These are phyloP conservation scores for Cryptocephalus primarius DNA, from an alignment of 2,888 invertebrate genomes.

Conservation along the genomic window DNA sequence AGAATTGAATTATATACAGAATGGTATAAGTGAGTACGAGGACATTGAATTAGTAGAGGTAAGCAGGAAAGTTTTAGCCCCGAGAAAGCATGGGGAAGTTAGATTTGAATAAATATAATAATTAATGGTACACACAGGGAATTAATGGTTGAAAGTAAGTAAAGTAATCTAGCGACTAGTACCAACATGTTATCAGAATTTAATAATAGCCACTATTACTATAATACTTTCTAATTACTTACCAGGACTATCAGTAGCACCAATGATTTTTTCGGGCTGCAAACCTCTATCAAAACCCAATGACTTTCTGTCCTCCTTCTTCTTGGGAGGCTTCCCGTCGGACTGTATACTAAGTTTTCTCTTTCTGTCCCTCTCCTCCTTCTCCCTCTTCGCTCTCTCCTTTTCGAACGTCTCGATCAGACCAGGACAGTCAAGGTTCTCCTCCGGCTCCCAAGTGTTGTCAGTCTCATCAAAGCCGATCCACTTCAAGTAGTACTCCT, in stretches of 20 bases:
- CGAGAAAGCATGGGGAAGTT: too few relatives aligned
- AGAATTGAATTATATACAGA: too few relatives aligned
- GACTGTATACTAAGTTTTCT: conserved; percentile 28
- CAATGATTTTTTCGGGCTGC: conserved; percentile 78
- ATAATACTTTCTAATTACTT: not conserved
- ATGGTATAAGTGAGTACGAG: too few relatives aligned
- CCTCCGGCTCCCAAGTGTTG: conserved; percentile 95
- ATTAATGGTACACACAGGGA: too few relatives aligned
- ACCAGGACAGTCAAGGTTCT: conserved; percentile 77
- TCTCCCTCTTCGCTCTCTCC: conserved; percentile 48
- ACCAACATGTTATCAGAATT: too few relatives aligned
- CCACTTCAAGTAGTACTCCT: conserved; percentile 54
- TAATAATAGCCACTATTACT: too few relatives aligned
- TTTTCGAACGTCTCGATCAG: conserved; percentile 80
- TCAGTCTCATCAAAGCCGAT: conserved; percentile 76
- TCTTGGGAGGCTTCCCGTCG: conserved; percentile 30
- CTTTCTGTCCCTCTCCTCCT: conserved; percentile 35
- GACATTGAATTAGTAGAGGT: too few relatives aligned
- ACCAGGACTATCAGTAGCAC: conserved; percentile 88
- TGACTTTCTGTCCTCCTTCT: conserved; percentile 42
- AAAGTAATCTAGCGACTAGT: too few relatives aligned
- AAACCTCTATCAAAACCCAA: conserved; percentile 73
- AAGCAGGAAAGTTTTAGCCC: too few relatives aligned
- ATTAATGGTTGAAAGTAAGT: too few relatives aligned
- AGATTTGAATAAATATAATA: too few relatives aligned